Base-by-base conservation (phyloP, 1,140 invertebrate genomes). In the Magallana ariakensis region DNA sequence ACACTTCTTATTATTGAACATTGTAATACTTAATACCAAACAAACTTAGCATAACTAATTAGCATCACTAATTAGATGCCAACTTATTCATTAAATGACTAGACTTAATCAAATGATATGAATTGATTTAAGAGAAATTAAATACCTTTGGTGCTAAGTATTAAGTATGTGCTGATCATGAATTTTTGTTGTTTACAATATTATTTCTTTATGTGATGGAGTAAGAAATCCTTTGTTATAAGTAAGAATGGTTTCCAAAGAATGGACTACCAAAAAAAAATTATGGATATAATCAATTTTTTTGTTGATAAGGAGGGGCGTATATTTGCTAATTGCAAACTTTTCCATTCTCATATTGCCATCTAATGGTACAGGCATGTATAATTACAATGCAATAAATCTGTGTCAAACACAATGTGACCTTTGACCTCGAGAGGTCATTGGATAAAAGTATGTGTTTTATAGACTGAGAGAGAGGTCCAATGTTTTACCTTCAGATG, bases 171-270 rank as follows among this genome's bases (percentile, higher is more conserved):
- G 22, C 66, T 75, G 66, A 75, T 75, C 15, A 26, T 75, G 66
- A 75, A 75, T 75, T 19, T 75, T 19, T 33, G 33, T 22, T 75
- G 66, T 75, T 75, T 11, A n/a, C 11, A 13, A 22, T 13, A 75
- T 19, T 7, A 16, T 75, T 9, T 75, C 2, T 75, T 75, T 13
- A 26, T 22, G 9, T 75, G 62, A 46, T 46, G 33, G 22, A 19
- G n/a, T 4, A 75, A 75, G 66, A 75, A 75, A 75, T 75, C 66
- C 66, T 33, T 26, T 75, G 66, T 75, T 46, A 26, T 75, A 75
- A 70, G 19, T 70, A 70, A 75, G 22, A 75, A 33, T 75, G 11
- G 11, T 75, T 26, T 75, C 22, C 9, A 75, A 75, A 26, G 11
- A 75, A 13, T 26, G 9, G 22, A 33, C 33, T 75, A 22, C 19